Conservation (phyloP, 2,888 invertebrate species). For the Athalia cordata region DNA sequence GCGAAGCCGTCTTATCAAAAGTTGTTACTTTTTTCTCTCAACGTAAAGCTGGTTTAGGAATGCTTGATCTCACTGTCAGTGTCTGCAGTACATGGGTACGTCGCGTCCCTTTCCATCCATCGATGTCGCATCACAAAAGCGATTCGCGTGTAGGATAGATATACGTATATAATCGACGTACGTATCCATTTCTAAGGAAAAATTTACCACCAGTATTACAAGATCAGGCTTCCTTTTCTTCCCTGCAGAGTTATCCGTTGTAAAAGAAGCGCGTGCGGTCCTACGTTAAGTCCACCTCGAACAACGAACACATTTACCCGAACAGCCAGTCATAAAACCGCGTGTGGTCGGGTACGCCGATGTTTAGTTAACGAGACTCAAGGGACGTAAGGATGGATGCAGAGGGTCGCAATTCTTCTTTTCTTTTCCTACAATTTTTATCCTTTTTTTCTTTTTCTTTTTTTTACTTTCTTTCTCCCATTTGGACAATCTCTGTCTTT, state of each 20-base stretch:
- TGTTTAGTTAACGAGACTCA: constrained; percentile 30
- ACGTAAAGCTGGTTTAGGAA: no score
- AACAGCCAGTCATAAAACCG: constrained; percentile 11
- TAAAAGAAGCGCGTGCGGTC: constrained; percentile 27
- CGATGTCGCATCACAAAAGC: background rate
- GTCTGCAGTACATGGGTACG: no score
- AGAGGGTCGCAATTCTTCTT: background rate
- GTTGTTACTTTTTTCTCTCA: no score
- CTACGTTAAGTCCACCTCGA: constrained; percentile 1
- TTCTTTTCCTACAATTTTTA: no score
- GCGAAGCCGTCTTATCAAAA: no score
- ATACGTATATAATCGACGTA: no score
- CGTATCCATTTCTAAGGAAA: constrained; percentile 14
- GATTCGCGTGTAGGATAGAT: background rate
- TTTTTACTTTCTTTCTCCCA: background rate
- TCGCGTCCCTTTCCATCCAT: background rate
- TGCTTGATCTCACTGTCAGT: no score
- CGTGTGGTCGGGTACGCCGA: constrained; percentile 25
- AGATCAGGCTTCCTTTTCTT: background rate
- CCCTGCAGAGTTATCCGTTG: constrained; percentile 6
- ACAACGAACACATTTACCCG: constrained; percentile 9
- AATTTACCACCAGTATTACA: constrained; percentile 4
- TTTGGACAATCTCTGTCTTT: background rate
- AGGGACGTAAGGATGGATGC: background rate
- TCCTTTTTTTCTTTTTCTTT: no score